Evolutionary conservation across 35 echinoderm and acorn worm genomes (phyloP), one percentile per base, ranked within the genome.

Genomic region (Ophiothrix spiculata): DNA sequence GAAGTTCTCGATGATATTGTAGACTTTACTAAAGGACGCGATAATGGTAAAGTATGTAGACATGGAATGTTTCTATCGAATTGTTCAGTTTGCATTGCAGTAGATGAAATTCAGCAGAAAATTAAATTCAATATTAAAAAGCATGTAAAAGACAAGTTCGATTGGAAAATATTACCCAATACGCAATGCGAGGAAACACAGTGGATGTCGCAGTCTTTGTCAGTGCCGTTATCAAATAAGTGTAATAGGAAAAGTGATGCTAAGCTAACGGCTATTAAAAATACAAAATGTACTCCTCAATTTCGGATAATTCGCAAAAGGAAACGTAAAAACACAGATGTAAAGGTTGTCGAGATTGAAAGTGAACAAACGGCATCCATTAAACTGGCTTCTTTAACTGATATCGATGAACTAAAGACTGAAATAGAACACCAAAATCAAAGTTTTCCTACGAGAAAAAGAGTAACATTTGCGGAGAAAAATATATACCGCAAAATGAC

Each of bases 51-150:
- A 69, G 60, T 69, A 10, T 69, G 60, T 28, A 69, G 60, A n/a
- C 60, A 69, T 28, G 60, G 60, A 28, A 69, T 69, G 60, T 69
- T 69, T n/a, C 8, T 69, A n/a, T 15, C 60, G 17, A 69, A 69
- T n/a, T 69, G 60, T 69, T 69, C 60, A 25, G 60, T 69, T 2
- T 69, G 60, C 29, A 69, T 2, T 2, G 60, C 60, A 69, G 1
- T 69, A 15, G 60, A 12, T 15, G 60, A 69, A 69, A n/a, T 69
- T 25, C 60, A 69, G 29, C 10, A n/a, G 25, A 10, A 28, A 69
- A 6, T 69, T 28, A 69, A 69, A n/a, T 69, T 69, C 60, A 69
- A 69, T n/a, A 69, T 69, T n/a, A 69, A 69, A 25, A 69, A n/a
- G 29, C 60, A 69, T n/a, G 60, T 69, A 25, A 15, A n/a, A n/a